Base-by-base conservation (phyloP, 2,113 vertebrate genomes). In the Podarcis cretensis region DNA sequence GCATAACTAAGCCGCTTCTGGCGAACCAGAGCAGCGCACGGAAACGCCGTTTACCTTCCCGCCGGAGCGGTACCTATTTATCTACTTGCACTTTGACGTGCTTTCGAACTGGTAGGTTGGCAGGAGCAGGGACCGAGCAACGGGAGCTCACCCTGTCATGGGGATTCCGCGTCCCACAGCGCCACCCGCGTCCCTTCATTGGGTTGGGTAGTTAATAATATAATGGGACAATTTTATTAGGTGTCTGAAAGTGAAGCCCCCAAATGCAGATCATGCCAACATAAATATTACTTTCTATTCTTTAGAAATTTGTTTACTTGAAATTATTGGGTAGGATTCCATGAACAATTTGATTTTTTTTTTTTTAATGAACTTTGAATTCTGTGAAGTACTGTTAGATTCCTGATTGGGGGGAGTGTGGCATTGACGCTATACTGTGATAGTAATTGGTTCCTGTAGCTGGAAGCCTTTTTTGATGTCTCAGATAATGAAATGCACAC, bases 401-500 rank as follows among this genome's bases (percentile, higher is more conserved):
- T 54, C 20, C 27, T 37, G 32, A 48, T 48, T 73, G n/a, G 37
- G 20, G 9, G 21, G 30, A 73, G 88, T 1, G 2, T 88, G 83
- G 18, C 16, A 5, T 65, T 18, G 86, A 13, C 37, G 1, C n/a
- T 77, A 40, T 80, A 81, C 27, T 12, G 89, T 9, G 1, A 63
- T 83, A 71, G 3, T 13, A 27, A 83, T 93, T 2, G 25, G 2
- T 59, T 23, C 6, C 1, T 43, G 1, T 43, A 73, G 4, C 6
- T 85, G 54, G 68, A 84, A 54, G 68, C 18, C 48, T 87, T 5
- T 48, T 83, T 30, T 1, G 79, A 3, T 13, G 16, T 78, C 57
- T 83, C 69, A 12, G 86, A 90, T 9, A 91, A 57, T 85, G 5
- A 91, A 81, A 25, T 16, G 57, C 3, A 86, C 77, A 90, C 77